Conservation (phyloP, 2,113 vertebrate species). For the Vulpes ferrilata region DNA sequence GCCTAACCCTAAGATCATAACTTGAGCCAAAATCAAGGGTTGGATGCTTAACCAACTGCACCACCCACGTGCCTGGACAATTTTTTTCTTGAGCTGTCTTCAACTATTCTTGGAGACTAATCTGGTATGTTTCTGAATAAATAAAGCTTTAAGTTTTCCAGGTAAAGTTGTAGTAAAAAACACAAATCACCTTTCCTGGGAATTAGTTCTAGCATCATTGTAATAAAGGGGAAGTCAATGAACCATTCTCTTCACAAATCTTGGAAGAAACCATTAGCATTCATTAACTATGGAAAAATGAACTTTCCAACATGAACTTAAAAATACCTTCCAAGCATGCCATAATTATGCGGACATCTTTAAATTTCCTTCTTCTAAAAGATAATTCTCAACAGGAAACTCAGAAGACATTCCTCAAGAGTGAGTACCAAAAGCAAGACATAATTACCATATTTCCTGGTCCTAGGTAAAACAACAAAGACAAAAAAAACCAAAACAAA, state of each 20-base stretch:
- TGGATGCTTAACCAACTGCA: not conserved
- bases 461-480: not conserved
- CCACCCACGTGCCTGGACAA: not conserved
- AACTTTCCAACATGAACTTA: not conserved
- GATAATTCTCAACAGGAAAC: not conserved
- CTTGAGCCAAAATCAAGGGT: not conserved
- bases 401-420: not conserved
- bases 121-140: not conserved
- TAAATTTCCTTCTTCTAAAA: not conserved
- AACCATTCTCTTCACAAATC: not conserved
- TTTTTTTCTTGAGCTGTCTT: not conserved
- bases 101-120: not conserved
- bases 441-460: not conserved
- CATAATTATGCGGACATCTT: not conserved
- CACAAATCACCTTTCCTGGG: not conserved
- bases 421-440: not conserved
- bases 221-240: not conserved
- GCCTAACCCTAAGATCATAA: not conserved
- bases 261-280: not conserved
- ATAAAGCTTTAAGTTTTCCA: not conserved
- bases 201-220: not conserved
- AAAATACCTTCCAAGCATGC: not conserved
- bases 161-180: not conserved
- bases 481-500: not conserved
- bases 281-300: not conserved